A percentile compares a stretch with the other conserved stretches of the same genome.
Evolutionary conservation across 2,113 vertebrate genomes (phyloP).

Genomic region (Cyprinodon tularosa): DNA sequence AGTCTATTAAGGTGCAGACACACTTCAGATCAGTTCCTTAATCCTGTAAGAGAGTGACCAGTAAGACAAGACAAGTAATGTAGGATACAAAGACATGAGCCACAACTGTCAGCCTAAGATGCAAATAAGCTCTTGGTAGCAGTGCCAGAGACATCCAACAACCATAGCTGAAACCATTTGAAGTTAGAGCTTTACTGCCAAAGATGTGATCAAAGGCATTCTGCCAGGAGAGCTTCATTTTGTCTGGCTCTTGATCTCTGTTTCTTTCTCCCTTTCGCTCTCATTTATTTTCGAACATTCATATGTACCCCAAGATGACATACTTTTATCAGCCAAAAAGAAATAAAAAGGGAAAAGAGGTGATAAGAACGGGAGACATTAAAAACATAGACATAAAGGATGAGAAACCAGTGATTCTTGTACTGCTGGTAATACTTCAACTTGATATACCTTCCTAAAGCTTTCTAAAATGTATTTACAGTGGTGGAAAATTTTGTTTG

Average conservation of each 20-base stretch:
- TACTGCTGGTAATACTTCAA: slow-evolving; percentile 52
- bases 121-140: slow-evolving; percentile 47
- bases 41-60: slow-evolving; percentile 10
- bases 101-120: slow-evolving; percentile 41
- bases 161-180: slow-evolving; percentile 58
- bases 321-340: slow-evolving; percentile 11
- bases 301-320: background rate
- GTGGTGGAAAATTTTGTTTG: too few species aligned
- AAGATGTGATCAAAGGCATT: slow-evolving; percentile 61
- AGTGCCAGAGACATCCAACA: slow-evolving; percentile 52
- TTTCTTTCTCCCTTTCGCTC: slow-evolving; percentile 7
- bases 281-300: background rate
- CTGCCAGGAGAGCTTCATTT: slow-evolving; percentile 42
- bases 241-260: slow-evolving; percentile 19
- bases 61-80: slow-evolving; percentile 31
- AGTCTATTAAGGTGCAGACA: background rate
- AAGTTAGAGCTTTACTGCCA: slow-evolving; percentile 55
- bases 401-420: slow-evolving; percentile 29
- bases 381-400: background rate
- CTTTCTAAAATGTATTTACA: background rate
- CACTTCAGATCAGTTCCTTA: slow-evolving; percentile 15
- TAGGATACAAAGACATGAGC: slow-evolving; percentile 21
- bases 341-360: background rate
- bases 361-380: background rate
- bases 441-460: slow-evolving; percentile 20